Percentiles rank a stretch among this genome's conserved stretches.
phyloP scores from a whole-genome alignment of 2,797 vertebrate genomes.

The Chlorospingus semifuscus region DNA sequence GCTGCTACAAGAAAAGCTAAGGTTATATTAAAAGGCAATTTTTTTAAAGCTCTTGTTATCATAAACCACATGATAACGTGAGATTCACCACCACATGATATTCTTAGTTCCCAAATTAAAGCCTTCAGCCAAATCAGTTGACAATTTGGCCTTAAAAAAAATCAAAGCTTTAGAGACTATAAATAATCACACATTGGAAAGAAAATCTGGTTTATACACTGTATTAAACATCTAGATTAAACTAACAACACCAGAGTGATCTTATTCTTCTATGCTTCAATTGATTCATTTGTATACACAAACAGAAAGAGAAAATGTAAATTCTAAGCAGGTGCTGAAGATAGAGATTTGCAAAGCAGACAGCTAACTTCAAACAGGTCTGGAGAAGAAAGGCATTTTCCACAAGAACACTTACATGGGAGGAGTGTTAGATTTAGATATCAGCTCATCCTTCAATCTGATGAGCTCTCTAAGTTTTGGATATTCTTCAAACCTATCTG shows the following conservation, averaged over 20 bases:
- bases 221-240: not conserved
- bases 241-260: not conserved
- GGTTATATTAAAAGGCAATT: not conserved
- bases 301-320: conserved; percentile 10
- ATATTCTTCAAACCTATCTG: conserved; percentile 97
- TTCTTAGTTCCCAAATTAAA: not conserved
- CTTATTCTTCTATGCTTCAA: not conserved
- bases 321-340: conserved; percentile 10
- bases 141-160: not conserved
- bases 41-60: not conserved
- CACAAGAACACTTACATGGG: conserved; percentile 86
- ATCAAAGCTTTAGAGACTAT: not conserved
- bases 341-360: conserved; percentile 2
- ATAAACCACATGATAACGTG: not conserved
- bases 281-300: not conserved
- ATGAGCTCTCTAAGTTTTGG: conserved; percentile 97
- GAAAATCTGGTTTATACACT: not conserved
- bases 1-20: not conserved
- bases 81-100: not conserved
- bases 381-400: conserved; percentile 35
- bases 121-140: not conserved
- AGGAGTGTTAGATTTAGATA: conserved; percentile 93
- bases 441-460: conserved; percentile 94
- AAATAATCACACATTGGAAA: not conserved
- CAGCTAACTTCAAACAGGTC: conserved; percentile 25